Percentiles rank a stretch among this genome's conserved stretches.
These are phyloP conservation scores for Trichonephila clavipes DNA, from an alignment of 1,140 invertebrate genomes.

Conservation along the genomic window DNA sequence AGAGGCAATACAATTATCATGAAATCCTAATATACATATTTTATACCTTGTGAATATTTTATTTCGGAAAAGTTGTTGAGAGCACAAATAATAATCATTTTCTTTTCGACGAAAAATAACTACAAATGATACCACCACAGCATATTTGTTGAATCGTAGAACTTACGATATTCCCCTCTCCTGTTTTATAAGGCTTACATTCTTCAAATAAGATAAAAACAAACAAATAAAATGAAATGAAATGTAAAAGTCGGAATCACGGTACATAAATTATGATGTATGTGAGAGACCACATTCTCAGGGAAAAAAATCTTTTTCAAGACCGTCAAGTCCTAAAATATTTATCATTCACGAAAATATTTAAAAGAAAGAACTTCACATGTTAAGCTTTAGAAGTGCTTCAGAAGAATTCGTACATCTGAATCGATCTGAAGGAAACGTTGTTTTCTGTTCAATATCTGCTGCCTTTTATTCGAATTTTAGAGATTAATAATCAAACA, in stretches of 20 bases:
- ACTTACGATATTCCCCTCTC: no score
- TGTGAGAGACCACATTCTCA: neutral
- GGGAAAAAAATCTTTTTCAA: neutral
- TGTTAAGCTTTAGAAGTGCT: neutral
- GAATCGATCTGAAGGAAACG: neutral
- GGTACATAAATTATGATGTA: neutral
- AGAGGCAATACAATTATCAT: no score
- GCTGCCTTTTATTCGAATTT: neutral
- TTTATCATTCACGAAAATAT: neutral
- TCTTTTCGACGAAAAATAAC: no score
- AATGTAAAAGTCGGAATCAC: neutral
- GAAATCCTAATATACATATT: no score
- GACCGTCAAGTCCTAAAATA: neutral
- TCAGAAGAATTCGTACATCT: neutral
- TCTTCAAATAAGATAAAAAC: neutral
- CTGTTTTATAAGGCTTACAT: neutral
- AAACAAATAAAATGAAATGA: neutral
- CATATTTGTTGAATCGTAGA: no score
- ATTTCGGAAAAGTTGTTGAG: no score
- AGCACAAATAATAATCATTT: no score
- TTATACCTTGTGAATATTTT: no score
- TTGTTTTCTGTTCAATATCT: neutral
- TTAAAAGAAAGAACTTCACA: neutral
- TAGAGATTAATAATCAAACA: slow-evolving; percentile 12
- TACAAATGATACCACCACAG: no score